phyloP scores from a whole-genome alignment of 1,140 invertebrate genomes.

The Rhagoletis pomonella region DNA sequence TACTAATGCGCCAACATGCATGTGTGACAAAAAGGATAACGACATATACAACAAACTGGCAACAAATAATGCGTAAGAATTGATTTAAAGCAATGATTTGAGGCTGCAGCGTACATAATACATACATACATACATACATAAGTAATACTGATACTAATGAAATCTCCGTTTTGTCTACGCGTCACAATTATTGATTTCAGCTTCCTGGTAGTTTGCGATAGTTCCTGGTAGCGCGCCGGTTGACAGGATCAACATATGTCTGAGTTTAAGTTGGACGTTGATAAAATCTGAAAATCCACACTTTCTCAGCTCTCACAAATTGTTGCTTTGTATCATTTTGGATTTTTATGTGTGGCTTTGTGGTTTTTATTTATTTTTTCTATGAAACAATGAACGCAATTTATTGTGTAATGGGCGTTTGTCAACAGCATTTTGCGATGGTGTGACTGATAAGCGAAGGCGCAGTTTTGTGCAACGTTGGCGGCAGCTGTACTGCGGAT shows the following conservation, averaged over 20 bases:
- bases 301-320: background rate
- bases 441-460: constrained; percentile 27
- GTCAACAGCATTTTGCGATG: constrained; percentile 36
- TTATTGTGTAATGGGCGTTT: constrained; percentile 46
- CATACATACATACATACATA: background rate
- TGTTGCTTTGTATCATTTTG: background rate
- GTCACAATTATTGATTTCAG: constrained; percentile 41
- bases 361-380: background rate
- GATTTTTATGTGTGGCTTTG: background rate
- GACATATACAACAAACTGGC: background rate
- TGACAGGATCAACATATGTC: background rate
- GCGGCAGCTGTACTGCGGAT: constrained; percentile 23
- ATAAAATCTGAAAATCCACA: constrained; percentile 1
- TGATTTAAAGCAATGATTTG: constrained; percentile 38
- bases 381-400: constrained; percentile 30
- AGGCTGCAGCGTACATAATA: background rate
- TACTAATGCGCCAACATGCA: constrained; percentile 20
- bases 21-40: constrained; percentile 33
- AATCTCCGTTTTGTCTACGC: background rate
- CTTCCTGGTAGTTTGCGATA: constrained; percentile 43
- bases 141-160: background rate
- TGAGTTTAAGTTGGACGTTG: background rate
- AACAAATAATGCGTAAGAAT: constrained; percentile 51
- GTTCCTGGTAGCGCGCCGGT: background rate
- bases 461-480: constrained; percentile 17